A percentile compares a stretch with the other conserved stretches of the same genome.
These are phyloP conservation scores for Numenius phaeopus DNA, from an alignment of 2,797 vertebrate species.

Conservation along the genomic window DNA sequence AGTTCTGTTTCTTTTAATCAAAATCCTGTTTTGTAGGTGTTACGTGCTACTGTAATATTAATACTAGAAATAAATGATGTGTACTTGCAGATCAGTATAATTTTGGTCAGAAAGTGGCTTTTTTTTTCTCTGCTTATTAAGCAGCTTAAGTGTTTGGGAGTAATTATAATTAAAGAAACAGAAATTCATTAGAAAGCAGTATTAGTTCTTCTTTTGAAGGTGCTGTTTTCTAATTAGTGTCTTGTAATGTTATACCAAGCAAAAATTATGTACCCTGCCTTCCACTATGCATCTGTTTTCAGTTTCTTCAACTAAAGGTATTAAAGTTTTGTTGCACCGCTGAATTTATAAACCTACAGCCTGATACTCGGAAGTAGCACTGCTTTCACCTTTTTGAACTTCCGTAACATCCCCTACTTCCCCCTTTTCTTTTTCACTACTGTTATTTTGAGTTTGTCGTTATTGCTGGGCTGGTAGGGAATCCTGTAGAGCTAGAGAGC, in stretches of 20 bases:
- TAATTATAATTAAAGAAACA: background rate
- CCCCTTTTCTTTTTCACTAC: background rate
- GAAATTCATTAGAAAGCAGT: background rate
- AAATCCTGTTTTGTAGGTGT: background rate
- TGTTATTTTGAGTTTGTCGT: background rate
- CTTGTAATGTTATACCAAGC: background rate
- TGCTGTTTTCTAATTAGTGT: background rate
- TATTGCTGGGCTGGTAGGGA: background rate
- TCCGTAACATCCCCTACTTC: rapidly evolving
- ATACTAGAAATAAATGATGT: background rate
- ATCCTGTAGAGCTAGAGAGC: background rate
- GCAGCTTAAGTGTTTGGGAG: background rate
- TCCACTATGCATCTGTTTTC: background rate
- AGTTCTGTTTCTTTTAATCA: background rate
- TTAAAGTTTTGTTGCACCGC: background rate
- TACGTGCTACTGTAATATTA: background rate
- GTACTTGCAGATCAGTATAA: background rate
- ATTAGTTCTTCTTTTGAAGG: background rate
- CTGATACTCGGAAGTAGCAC: background rate
- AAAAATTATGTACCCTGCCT: background rate
- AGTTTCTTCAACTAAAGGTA: background rate
- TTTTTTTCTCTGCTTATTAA: background rate
- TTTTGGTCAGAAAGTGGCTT: background rate
- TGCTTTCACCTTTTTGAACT: background rate
- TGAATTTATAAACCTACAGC: background rate